phyloP scores from a whole-genome alignment of 2,797 vertebrate genomes.

The Lindbergichthys nudifrons region DNA sequence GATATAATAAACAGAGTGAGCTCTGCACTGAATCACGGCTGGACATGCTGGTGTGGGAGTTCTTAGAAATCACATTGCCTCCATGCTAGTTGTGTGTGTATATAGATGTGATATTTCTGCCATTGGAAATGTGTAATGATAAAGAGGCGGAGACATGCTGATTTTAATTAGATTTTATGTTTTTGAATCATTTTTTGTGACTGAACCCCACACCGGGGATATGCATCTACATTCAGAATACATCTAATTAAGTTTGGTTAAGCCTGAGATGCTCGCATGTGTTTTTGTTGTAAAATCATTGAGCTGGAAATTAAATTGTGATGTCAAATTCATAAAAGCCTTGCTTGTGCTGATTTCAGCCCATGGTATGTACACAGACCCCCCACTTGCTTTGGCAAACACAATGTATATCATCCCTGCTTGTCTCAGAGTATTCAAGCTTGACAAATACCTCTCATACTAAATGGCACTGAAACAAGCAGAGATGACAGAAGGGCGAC shows the following conservation, averaged over 20 bases:
- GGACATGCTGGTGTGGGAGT: constrained; percentile 22
- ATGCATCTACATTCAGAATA: constrained; percentile 28
- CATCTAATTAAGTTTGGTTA: constrained; percentile 37
- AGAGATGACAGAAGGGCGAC: constrained; percentile 68
- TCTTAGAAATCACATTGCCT: constrained; percentile 33
- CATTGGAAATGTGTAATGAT: constrained; percentile 3
- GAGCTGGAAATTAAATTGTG: constrained; percentile 48
- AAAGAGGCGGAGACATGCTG: background rate
- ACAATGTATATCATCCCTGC: constrained; percentile 66
- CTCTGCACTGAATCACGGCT: constrained; percentile 33
- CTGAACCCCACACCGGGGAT: constrained; percentile 10
- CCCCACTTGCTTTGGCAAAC: constrained; percentile 57
- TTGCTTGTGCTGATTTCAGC: constrained; percentile 33
- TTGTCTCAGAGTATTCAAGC: constrained; percentile 68
- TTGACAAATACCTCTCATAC: constrained; percentile 66
- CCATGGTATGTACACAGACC: constrained; percentile 14
- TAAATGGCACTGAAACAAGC: constrained; percentile 71
- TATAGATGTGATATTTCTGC: background rate
- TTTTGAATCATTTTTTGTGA: constrained; percentile 27
- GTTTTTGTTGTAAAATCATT: constrained; percentile 39
- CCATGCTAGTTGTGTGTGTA: background rate
- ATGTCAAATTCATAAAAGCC: constrained; percentile 56
- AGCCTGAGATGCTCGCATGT: constrained; percentile 22
- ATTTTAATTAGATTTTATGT: constrained; percentile 25
- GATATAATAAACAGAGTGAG: constrained; percentile 38